Conservation (phyloP, 2,797 vertebrate genomes). For the Phrynocephalus forsythii region DNA sequence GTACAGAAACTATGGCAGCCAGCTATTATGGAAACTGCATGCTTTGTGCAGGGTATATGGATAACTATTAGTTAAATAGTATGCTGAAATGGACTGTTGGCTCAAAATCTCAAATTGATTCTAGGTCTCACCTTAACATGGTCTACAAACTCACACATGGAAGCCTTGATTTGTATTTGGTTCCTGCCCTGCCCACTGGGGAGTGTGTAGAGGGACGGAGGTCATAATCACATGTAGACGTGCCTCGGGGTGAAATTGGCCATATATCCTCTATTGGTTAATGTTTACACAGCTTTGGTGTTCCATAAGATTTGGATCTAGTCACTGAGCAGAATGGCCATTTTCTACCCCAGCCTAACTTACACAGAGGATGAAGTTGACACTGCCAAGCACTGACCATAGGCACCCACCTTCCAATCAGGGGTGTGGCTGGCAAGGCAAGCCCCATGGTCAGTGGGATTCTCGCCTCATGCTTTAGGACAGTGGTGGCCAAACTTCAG, state of each 20-base stretch:
- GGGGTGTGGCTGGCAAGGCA: neutral
- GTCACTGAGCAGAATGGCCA: neutral
- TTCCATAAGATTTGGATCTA: neutral
- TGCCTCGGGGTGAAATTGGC: neutral
- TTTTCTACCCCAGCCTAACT: neutral
- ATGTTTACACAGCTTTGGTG: neutral
- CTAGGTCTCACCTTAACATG: neutral
- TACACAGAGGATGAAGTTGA: too few species aligned
- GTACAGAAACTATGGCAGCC: neutral
- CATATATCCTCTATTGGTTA: neutral
- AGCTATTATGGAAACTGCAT: neutral
- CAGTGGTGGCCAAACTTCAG: too few species aligned
- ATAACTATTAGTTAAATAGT: neutral
- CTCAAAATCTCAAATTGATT: neutral
- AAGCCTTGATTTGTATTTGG: neutral
- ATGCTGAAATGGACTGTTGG: neutral
- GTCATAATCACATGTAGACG: neutral
- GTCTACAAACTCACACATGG: neutral
- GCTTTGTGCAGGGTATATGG: neutral
- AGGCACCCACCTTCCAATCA: neutral
- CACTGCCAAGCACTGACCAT: neutral
- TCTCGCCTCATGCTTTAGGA: too few species aligned
- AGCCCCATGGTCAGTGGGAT: neutral
- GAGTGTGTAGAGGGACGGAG: neutral
- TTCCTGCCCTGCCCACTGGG: neutral